Conservation (phyloP, 2,113 vertebrate species). For the Pseudonaja textilis region DNA sequence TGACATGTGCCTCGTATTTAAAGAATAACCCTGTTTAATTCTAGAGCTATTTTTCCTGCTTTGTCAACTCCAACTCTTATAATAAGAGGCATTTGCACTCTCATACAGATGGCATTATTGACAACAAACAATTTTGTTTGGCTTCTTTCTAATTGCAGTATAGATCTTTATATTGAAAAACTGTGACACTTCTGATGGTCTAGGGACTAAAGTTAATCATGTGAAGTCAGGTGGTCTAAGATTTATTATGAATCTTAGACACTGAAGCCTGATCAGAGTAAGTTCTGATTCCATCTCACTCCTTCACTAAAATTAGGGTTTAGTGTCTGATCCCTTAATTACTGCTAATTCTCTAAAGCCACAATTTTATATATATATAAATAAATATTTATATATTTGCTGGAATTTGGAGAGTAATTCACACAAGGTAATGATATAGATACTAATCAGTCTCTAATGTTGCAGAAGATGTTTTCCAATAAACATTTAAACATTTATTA, state of each 20-base stretch:
- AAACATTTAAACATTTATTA: not conserved
- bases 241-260: not conserved
- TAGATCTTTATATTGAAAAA: not conserved
- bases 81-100: not conserved
- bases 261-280: not conserved
- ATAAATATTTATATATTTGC: too few relatives aligned
- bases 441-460: not conserved
- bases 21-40: not conserved
- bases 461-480: not conserved
- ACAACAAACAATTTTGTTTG: not conserved
- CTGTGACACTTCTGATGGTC: not conserved
- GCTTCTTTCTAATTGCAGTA: not conserved
- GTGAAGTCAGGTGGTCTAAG: not conserved
- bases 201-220: not conserved
- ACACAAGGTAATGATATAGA: not conserved
- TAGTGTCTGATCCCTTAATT: not conserved
- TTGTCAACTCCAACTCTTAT: not conserved
- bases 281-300: not conserved
- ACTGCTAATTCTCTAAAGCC: not conserved
- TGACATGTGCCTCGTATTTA: not conserved
- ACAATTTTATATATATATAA: not conserved
- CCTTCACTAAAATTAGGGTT: not conserved
- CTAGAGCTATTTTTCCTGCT: not conserved
- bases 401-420: not conserved
- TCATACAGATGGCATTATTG: not conserved